phyloP scores from a whole-genome alignment of 2,888 invertebrate genomes.

The Calliopum simillimum region DNA sequence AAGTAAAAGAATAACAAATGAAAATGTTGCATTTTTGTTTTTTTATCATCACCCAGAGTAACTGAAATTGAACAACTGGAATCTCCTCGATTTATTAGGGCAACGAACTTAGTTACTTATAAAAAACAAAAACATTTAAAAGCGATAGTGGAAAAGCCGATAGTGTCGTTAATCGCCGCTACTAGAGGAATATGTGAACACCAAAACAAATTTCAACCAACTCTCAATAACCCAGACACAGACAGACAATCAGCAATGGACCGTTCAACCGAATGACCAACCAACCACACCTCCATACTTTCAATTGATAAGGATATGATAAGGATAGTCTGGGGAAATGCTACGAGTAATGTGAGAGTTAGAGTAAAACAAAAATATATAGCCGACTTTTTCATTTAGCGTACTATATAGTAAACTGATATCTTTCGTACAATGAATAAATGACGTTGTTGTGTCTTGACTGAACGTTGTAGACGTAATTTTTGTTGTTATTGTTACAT shows the following conservation, averaged over 20 bases:
- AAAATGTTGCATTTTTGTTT: too few species aligned
- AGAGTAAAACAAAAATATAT: too few species aligned
- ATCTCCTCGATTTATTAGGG: slow-evolving; percentile 9
- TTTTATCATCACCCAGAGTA: neutral
- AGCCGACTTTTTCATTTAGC: slow-evolving; percentile 45
- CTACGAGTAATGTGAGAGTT: too few species aligned
- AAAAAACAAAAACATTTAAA: neutral
- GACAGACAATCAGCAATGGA: too few species aligned
- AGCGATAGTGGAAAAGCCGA: slow-evolving; percentile 2
- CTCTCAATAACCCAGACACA: too few species aligned
- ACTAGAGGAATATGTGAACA: neutral
- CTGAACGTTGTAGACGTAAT: slow-evolving; percentile 12
- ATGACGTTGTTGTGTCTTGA: slow-evolving; percentile 19
- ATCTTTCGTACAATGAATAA: slow-evolving; percentile 38
- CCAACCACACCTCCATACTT: slow-evolving; percentile 48
- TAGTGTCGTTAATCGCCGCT: neutral
- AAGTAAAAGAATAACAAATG: neutral
- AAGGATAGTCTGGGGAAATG: slow-evolving; percentile 60
- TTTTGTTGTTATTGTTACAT: neutral
- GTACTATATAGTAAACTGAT: too few species aligned
- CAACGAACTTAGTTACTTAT: neutral
- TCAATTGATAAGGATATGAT: slow-evolving; percentile 49
- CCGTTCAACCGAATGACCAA: too few species aligned
- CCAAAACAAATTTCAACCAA: too few species aligned
- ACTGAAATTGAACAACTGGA: neutral